Base-by-base conservation (phyloP, 1,140 invertebrate species). In the Steinernema khuongi region DNA sequence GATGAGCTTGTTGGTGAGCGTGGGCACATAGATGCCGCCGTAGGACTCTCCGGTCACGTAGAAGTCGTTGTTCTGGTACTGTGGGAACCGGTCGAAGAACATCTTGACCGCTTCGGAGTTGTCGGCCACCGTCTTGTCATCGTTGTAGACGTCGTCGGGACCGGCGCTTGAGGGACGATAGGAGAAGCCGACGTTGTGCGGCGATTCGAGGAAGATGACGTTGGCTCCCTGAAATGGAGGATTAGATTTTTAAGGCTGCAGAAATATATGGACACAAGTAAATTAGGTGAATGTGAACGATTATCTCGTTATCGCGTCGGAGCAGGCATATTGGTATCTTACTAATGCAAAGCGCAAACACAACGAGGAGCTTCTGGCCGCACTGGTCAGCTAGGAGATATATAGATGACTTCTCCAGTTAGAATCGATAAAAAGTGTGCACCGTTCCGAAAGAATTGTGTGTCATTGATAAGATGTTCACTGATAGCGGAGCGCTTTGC, bases 191-290 rank as follows among this genome's bases (percentile, higher is more conserved):
- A 89, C 88, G 74, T 88, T 88, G 31, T 87, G 87, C 68, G 88
- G 88, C n/a, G 87, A 83, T 78, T 89, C 89, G 29, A 89, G 71
- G 77, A 87, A 89, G 1, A 89, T 66, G 26, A 96, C 91, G 84
- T 93, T 94, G 36, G 92, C 91, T 73, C 74, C 71, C 81, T 81
- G 17, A 75, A 75, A 75, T 41, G 36, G 19, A 14, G 17, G 41
- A 43, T 43, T 43, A n/a, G n/a, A 17, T 17, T 17, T n/a, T 17
- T 43, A 17, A 43, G 17, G 17, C 41, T 17, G 41, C 17, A n/a
- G 17, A 43, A 43, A 43, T 43, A 43, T 43, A 43, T n/a, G 41
- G 41, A 43, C 17, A 43, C n/a, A 43, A 43, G n/a, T 43, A 43
- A 43, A n/a, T 43, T 0, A 18, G 43, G 7, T 31, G n/a, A 74